Evolutionary conservation across 2,797 vertebrate species (phyloP), one percentile per base, ranked within the genome.

Genomic region (Lophotriccus pileatus): DNA sequence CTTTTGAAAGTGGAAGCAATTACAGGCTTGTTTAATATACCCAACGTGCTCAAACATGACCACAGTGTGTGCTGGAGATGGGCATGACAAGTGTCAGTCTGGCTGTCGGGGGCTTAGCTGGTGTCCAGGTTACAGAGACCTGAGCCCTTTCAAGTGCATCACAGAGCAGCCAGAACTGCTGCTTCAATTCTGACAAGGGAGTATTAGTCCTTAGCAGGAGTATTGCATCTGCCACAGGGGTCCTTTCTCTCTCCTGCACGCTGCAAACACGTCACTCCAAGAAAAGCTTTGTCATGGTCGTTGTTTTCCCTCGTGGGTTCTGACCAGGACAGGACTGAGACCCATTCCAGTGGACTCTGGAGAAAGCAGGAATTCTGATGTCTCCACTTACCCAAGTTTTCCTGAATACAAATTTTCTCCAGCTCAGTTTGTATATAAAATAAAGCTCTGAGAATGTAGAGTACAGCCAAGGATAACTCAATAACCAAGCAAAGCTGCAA

Each of bases 401-500:
- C 49, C 30, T 36, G 30, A 89, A 62, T 79, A 30, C 43, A 75
- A 12, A 20, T 63, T 70, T 64, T 67, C 46, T 79, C 36, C 32
- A 43, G 36, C 46, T 64, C 32, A 37, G 30, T 87, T 91, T 73
- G 12, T 70, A 41, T 43, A 34, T 27, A 24, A 85, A 87, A 75
- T 64, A 75, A 67, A 64, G 16, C 46, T 32, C 32, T 2, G 3
- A 50, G 46, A 92, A 77, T 80, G 85, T 39, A 93, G n/a, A 74
- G 53, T 69, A 50, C 50, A 82, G 13, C 10, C 53, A 77, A 68
- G 56, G 53, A 72, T 47, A 80, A 53, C 16, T 80, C 60, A 92
- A 70, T 27, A 91, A 80, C 43, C 47, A 79, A 75, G 70, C 28
- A 77, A 89, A 85, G 64, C 62, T 69, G 15, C 32, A 50, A 83